A percentile compares a stretch with the other conserved stretches of the same genome.
Conservation (phyloP, 37 sponge, comb jelly and placozoan species). For the Haliclona indistincta region DNA sequence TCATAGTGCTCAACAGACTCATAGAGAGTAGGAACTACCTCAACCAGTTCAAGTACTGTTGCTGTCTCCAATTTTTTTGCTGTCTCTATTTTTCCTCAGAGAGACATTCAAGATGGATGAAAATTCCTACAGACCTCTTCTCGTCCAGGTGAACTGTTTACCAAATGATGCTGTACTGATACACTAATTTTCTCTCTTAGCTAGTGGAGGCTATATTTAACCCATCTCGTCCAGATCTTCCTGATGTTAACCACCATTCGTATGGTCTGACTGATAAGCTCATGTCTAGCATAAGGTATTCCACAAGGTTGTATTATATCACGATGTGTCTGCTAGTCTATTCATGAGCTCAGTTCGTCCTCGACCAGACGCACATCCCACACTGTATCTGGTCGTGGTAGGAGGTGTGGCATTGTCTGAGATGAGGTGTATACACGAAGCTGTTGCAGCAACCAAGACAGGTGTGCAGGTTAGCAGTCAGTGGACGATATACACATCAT, state of each 20-base stretch:
- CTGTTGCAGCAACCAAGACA: too few relatives aligned
- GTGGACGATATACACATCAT: too few relatives aligned
- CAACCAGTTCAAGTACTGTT: constrained; percentile 43
- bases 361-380: constrained; percentile 49
- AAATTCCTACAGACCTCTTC: constrained; percentile 23
- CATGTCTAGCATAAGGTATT: constrained; percentile 65
- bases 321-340: constrained; percentile 47
- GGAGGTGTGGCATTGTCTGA: constrained; percentile 67
- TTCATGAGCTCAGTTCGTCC: constrained; percentile 72
- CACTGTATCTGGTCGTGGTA: constrained; percentile 60
- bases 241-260: constrained; percentile 62
- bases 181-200: neutral
- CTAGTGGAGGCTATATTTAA: constrained; percentile 48
- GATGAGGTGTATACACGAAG: constrained; percentile 33
- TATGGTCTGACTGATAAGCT: constrained; percentile 41
- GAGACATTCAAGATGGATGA: neutral
- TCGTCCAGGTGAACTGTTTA: constrained; percentile 9
- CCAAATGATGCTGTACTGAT: neutral
- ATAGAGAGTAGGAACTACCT: constrained; percentile 26
- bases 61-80: neutral
- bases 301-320: too few relatives aligned
- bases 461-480: too few relatives aligned
- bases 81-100: neutral
- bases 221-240: constrained; percentile 43
- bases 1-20: constrained; percentile 13